Evolutionary conservation across 2,888 invertebrate genomes (phyloP).

Genomic region (Chaitophorus viminalis): DNA sequence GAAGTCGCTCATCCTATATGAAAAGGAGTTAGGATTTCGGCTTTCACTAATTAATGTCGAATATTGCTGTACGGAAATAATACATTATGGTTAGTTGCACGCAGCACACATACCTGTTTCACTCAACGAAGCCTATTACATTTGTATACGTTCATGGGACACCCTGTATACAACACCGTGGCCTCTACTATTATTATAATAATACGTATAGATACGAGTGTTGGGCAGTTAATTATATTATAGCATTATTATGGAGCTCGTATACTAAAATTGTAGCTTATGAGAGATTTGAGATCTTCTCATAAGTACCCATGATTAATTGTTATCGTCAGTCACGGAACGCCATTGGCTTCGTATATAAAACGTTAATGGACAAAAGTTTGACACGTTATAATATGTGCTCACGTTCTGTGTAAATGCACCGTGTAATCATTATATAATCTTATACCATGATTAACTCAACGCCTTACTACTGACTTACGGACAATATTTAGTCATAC

Average conservation of each 20-base stretch:
- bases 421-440: constrained; percentile 1
- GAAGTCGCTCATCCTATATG: too few species aligned
- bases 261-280: background rate
- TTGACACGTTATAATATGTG: constrained; percentile 18
- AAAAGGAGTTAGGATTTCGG: too few species aligned
- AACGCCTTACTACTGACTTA: constrained; percentile 27
- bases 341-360: constrained; percentile 16
- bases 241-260: background rate
- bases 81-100: background rate
- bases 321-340: constrained; percentile 30
- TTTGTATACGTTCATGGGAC: background rate
- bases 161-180: background rate
- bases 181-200: background rate
- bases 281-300: constrained; percentile 1
- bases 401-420: too few species aligned
- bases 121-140: background rate
- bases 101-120: background rate
- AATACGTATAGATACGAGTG: background rate
- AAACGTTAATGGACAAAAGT: constrained; percentile 22
- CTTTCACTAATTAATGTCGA: too few species aligned
- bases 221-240: background rate
- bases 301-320: constrained; percentile 18
- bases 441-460: background rate
- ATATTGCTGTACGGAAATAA: background rate
- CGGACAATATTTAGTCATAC: background rate